phyloP scores from a whole-genome alignment of 53 echinoderm and acorn worm genomes.

The Mesocentrotus franciscanus region DNA sequence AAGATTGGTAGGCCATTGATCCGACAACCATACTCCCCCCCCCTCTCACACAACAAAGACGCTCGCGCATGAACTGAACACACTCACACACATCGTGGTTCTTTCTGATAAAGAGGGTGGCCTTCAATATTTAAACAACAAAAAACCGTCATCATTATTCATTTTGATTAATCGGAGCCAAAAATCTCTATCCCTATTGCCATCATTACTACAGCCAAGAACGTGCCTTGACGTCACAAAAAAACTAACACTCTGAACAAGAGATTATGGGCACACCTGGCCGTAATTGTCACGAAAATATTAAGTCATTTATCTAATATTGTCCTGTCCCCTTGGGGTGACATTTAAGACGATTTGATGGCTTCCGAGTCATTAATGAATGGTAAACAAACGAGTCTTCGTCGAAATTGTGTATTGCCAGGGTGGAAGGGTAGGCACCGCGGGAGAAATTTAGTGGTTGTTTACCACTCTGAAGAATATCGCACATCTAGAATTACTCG shows the following conservation, averaged over 20 bases:
- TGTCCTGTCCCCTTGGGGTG: constrained; percentile 27
- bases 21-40: no score
- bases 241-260: not conserved
- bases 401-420: not conserved
- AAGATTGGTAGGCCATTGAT: no score
- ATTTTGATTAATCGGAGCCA: not conserved
- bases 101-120: not conserved
- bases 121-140: not conserved
- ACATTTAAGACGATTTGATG: constrained; percentile 36
- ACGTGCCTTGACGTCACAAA: not conserved
- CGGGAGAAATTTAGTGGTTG: not conserved
- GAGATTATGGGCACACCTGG: not conserved
- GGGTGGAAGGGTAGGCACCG: not conserved
- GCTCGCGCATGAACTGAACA: not conserved
- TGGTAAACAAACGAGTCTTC: constrained; percentile 24
- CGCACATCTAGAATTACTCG: constrained; percentile 18
- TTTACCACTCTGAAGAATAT: constrained; percentile 17
- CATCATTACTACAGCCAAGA: not conserved
- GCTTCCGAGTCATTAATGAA: constrained; percentile 53
- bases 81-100: not conserved
- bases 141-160: not conserved
- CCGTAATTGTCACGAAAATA: not conserved
- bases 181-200: not conserved
- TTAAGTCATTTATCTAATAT: not conserved
- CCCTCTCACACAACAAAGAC: no score